phyloP scores from a whole-genome alignment of 1,140 invertebrate species.

The Lasioglossum baleicum region DNA sequence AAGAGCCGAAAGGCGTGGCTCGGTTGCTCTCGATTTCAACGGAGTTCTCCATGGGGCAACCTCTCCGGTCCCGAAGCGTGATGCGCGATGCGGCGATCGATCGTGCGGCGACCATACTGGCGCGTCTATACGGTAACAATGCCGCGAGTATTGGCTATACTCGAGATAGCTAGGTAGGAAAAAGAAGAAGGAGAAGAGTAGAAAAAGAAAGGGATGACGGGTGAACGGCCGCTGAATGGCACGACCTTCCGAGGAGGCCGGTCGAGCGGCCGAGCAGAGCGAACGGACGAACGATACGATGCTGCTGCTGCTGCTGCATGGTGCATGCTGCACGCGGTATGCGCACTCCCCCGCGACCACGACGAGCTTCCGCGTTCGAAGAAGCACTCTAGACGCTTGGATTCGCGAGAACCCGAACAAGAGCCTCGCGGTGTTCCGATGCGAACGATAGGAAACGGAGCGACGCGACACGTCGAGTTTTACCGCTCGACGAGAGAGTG shows the following conservation, averaged over 20 bases:
- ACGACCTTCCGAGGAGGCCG: slow-evolving; percentile 61
- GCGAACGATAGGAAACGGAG: neutral
- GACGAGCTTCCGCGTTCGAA: slow-evolving; percentile 52
- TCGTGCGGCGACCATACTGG: neutral
- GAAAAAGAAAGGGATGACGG: slow-evolving; percentile 60
- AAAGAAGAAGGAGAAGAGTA: slow-evolving; percentile 40
- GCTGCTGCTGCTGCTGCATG: slow-evolving; percentile 26
- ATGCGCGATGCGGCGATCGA: no score
- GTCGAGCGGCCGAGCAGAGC: slow-evolving; percentile 17
- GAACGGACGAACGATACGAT: slow-evolving; percentile 15
- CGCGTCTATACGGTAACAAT: slow-evolving; percentile 27
- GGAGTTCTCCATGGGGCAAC: no score
- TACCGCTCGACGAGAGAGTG: neutral
- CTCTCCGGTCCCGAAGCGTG: no score
- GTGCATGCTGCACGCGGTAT: slow-evolving; percentile 12
- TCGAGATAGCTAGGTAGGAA: slow-evolving; percentile 31
- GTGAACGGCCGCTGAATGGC: slow-evolving; percentile 61
- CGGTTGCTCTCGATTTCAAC: no score
- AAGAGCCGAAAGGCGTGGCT: no score
- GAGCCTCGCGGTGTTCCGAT: slow-evolving; percentile 31
- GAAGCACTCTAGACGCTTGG: slow-evolving; percentile 37
- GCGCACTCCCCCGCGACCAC: slow-evolving; percentile 53
- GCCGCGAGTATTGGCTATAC: slow-evolving; percentile 26
- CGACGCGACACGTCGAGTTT: neutral
- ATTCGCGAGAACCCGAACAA: slow-evolving; percentile 9